Conservation (phyloP, 2,888 invertebrate species). For the Platerodrilus igneus region DNA sequence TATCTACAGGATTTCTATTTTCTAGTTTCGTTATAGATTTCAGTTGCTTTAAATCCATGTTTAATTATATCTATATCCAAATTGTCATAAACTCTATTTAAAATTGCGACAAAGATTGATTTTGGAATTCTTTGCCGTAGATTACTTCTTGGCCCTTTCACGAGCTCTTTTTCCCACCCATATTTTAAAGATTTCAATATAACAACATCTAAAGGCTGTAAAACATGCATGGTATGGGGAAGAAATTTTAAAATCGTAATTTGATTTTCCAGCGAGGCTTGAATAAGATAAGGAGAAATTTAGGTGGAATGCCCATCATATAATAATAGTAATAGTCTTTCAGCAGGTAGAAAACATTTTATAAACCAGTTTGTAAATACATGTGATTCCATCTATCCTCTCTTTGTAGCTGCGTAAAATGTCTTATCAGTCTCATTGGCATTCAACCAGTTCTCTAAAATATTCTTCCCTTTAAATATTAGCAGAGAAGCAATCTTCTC, state of each 20-base stretch:
- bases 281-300: not conserved
- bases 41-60: too few relatives aligned
- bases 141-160: too few relatives aligned
- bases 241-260: conserved; percentile 1
- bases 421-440: not conserved
- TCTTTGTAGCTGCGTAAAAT: not conserved
- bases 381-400: conserved; percentile 1
- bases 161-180: too few relatives aligned
- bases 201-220: not conserved
- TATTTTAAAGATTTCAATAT: too few relatives aligned
- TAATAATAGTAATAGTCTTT: not conserved
- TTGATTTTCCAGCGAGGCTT: not conserved
- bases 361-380: conserved; percentile 1
- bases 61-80: too few relatives aligned
- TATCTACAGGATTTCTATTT: too few relatives aligned
- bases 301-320: conserved; percentile 3
- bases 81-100: too few relatives aligned
- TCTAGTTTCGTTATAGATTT: too few relatives aligned
- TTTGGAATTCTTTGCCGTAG: too few relatives aligned
- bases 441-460: conserved; percentile 34
- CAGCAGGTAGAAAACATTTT: conserved; percentile 1
- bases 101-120: too few relatives aligned
- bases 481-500: conserved; percentile 19
- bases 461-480: conserved; percentile 31
- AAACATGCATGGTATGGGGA: not conserved